These are phyloP conservation scores for Cephus pulcher DNA, from an alignment of 2,888 invertebrate genomes.

Conservation along the genomic window DNA sequence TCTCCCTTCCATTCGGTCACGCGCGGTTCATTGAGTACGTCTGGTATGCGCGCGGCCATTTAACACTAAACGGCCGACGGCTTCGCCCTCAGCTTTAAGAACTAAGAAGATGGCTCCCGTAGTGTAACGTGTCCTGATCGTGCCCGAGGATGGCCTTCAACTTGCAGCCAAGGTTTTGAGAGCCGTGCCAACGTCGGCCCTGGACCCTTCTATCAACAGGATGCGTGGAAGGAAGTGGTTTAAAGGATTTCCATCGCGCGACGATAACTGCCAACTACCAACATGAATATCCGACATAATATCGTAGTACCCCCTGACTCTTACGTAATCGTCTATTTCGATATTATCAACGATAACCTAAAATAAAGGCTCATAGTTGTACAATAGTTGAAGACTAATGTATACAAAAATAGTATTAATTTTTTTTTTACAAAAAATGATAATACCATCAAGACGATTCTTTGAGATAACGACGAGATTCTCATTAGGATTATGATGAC, in stretches of 20 bases:
- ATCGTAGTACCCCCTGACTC: neutral
- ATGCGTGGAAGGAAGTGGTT: constrained; percentile 36
- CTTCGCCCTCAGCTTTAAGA: neutral
- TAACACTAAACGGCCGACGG: constrained; percentile 31
- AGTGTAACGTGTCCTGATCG: constrained; percentile 25
- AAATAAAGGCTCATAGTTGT: neutral
- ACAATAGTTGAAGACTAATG: neutral
- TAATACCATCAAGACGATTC: neutral
- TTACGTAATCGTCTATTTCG: neutral
- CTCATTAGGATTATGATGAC: neutral
- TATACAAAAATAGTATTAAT: neutral
- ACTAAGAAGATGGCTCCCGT: neutral
- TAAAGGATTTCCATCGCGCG: constrained; percentile 32
- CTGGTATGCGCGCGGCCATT: constrained; percentile 56
- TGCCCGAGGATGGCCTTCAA: constrained; percentile 45
- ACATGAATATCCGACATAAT: neutral
- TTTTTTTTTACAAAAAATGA: neutral
- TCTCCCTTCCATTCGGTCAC: neutral
- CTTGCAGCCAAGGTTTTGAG: constrained; percentile 46
- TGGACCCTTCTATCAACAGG: constrained; percentile 17
- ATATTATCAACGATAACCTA: neutral
- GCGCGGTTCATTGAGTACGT: constrained; percentile 56
- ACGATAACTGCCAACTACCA: constrained; percentile 29
- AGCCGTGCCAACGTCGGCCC: constrained; percentile 25
- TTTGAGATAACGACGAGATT: neutral